Base-by-base conservation (phyloP, 2,888 invertebrate genomes). In the Synanthedon vespiformis region DNA sequence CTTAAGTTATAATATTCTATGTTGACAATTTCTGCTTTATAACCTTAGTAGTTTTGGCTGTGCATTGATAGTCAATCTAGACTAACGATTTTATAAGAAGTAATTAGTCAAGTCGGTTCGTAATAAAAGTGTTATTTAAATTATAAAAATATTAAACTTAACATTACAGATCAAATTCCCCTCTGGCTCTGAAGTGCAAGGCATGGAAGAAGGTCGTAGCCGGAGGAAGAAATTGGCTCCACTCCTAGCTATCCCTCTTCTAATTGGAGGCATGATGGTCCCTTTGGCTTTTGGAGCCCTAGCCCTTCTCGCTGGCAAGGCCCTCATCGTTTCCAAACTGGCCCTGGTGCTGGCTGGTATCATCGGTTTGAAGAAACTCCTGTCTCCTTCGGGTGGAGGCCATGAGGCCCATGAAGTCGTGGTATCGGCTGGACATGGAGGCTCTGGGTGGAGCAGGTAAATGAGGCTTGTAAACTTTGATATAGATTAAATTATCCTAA, bases 271-370 rank as follows among this genome's bases (percentile, higher is more conserved):
- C 52, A 94, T 94, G 64, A 82, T 95, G 72, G 91, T 95, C 48
- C 95, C 95, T 4, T 80, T 95, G 52, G 95, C 95, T 2, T 91
- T 95, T 56, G 95, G 95, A 55, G 94, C 94, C 8, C 76, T 95
- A 27, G 94, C 95, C 16, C 88, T 95, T 51, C 74, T 95, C 53
- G 95, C 95, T 48, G 95, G 95, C 61, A 95, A 95, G 77, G 95
- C 95, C 48, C 79, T 95, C 58, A 95, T 95, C 62, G 93, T 95
- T 50, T 94, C 94, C 59, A 95, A 95, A 71, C 79, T 95, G 61
- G 95, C 95, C 0, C 77, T 95, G 52, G 94, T 95, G 0, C 81
- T 95, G 51, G 94, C 95, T 55, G 93, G 92, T 60, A 95, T 95
- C 64, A 94, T 95, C 61, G 95, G 95, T 3, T 85, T 95, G 75